These are phyloP conservation scores for Antechinus stuartii DNA, from an alignment of 2,113 vertebrate species.

Conservation along the genomic window DNA sequence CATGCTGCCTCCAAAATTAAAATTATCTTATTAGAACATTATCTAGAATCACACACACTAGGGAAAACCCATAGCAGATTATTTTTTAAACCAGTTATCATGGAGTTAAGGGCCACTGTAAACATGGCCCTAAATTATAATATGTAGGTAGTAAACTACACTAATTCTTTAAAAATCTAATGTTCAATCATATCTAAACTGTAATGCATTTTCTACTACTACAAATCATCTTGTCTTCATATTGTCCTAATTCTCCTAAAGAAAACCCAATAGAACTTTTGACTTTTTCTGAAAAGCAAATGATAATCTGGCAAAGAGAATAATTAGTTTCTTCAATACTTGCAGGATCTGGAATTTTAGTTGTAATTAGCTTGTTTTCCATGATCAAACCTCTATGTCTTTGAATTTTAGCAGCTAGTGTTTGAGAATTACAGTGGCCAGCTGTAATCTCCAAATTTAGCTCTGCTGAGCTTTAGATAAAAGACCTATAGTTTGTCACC, in stretches of 20 bases:
- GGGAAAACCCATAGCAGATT: not conserved
- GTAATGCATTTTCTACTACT: not conserved
- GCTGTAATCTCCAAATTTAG: not conserved
- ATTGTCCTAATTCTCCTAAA: not conserved
- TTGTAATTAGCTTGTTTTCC: not conserved
- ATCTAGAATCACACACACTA: slow-evolving; percentile 16
- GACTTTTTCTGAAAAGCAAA: slow-evolving; percentile 15
- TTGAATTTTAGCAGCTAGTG: not conserved
- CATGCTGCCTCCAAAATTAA: not conserved
- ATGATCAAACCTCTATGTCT: not conserved
- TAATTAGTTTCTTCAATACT: slow-evolving; percentile 1
- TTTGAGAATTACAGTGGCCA: not conserved
- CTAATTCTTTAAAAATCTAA: not conserved
- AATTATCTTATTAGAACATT: slow-evolving; percentile 11
- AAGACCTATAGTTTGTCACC: not conserved
- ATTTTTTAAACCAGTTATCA: slow-evolving; percentile 20
- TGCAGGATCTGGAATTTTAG: not conserved
- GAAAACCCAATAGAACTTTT: slow-evolving; percentile 5
- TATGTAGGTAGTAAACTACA: not conserved
- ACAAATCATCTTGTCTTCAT: not conserved
- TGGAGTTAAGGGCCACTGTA: slow-evolving; percentile 11
- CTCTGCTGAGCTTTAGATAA: not conserved
- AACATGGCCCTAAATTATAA: slow-evolving; percentile 15
- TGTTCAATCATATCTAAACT: not conserved
- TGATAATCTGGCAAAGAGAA: slow-evolving; percentile 30